Conservation (phyloP, 2,113 vertebrate species). For the Genyomyrus donnyi region DNA sequence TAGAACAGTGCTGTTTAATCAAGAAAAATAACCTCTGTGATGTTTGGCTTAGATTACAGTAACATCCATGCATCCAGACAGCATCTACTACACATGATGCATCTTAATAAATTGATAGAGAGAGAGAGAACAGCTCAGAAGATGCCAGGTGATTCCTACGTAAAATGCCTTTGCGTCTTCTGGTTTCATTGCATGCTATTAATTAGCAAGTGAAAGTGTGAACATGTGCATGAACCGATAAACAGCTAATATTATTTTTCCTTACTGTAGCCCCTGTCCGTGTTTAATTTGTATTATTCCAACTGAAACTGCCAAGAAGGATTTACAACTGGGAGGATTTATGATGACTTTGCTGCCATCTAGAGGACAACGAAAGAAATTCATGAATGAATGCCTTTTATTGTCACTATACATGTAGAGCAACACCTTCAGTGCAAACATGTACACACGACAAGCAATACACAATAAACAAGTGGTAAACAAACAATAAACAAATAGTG, state of each 20-base stretch:
- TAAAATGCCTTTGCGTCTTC: neutral
- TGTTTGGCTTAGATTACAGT: neutral
- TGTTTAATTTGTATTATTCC: neutral
- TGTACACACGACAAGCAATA: too few relatives aligned
- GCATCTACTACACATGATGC: neutral
- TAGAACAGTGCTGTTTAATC: neutral
- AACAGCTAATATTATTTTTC: neutral
- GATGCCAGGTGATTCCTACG: neutral
- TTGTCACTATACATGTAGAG: too few relatives aligned
- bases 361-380: neutral
- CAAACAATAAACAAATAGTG: too few relatives aligned
- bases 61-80: neutral
- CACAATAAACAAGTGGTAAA: too few relatives aligned
- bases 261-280: neutral
- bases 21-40: neutral
- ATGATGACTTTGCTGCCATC: slow-evolving; percentile 6
- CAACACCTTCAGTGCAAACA: too few relatives aligned
- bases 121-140: neutral
- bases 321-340: neutral
- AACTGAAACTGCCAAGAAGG: neutral
- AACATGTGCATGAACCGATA: neutral
- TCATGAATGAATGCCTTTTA: neutral
- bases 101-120: neutral
- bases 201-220: neutral
- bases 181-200: neutral